Evolutionary conservation across 2,888 invertebrate genomes (phyloP).

Genomic region (Protodeltote pygarga): DNA sequence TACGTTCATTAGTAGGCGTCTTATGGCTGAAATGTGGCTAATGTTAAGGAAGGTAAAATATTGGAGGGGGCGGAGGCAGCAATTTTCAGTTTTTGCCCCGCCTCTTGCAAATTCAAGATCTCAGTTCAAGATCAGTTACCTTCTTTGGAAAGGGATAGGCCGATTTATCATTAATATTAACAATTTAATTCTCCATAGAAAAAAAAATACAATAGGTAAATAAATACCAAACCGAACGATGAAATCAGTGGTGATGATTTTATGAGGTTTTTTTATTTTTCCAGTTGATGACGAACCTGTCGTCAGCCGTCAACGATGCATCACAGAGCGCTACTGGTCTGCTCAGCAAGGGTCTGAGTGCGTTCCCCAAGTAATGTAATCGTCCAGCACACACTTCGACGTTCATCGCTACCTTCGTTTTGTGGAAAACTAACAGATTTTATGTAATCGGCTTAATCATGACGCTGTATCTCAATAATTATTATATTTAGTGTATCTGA

Average conservation of each 20-base stretch:
- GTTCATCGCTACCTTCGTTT: slow-evolving; percentile 38
- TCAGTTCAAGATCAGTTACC: too few relatives aligned
- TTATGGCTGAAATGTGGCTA: too few relatives aligned
- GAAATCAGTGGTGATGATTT: neutral
- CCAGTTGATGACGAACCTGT: slow-evolving; percentile 74
- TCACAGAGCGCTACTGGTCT: slow-evolving; percentile 79
- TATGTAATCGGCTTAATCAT: neutral
- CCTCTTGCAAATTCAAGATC: too few relatives aligned
- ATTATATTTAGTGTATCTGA: slow-evolving; percentile 3
- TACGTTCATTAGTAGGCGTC: too few relatives aligned
- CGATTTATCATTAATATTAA: too few relatives aligned
- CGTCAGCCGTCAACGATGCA: slow-evolving; percentile 76
- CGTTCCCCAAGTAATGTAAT: slow-evolving; percentile 79
- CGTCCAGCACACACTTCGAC: slow-evolving; percentile 10
- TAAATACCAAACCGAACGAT: neutral
- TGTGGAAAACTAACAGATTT: slow-evolving; percentile 54
- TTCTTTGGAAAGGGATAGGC: too few relatives aligned
- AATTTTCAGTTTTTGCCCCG: too few relatives aligned
- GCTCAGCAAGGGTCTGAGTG: slow-evolving; percentile 83
- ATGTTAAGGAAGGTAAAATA: too few relatives aligned
- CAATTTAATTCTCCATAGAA: too few relatives aligned
- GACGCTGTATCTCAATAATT: neutral
- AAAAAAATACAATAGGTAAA: too few relatives aligned
- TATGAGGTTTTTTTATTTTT: slow-evolving; percentile 27
- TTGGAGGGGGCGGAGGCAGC: too few relatives aligned